phyloP scores from a whole-genome alignment of 2,113 vertebrate genomes.

The Centropus unirufus region DNA sequence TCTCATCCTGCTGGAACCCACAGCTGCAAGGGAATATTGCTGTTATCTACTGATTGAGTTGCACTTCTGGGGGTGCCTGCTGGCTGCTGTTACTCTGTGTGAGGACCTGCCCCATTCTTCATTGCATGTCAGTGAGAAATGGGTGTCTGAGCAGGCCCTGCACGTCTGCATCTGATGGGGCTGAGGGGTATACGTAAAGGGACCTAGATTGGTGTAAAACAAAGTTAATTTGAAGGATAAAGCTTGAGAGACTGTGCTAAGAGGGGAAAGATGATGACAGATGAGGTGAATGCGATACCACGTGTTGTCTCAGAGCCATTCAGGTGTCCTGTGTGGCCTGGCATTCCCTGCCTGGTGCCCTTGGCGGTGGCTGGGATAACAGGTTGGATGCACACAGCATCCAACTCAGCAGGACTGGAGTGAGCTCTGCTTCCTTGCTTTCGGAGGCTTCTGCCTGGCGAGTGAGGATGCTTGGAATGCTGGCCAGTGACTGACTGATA shows the following conservation, averaged over 20 bases:
- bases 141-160: not conserved
- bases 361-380: not conserved
- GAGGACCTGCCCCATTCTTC: not conserved
- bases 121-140: not conserved
- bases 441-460: not conserved
- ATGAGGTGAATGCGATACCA: not conserved
- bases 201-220: not conserved
- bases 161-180: accelerated
- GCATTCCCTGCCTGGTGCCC: not conserved
- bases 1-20: not conserved
- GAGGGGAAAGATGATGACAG: not conserved
- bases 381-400: not conserved
- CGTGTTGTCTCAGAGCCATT: accelerated
- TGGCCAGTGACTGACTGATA: not conserved
- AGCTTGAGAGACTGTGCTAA: not conserved
- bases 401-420: not conserved
- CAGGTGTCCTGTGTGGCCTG: not conserved
- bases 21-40: not conserved
- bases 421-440: not conserved
- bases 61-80: not conserved
- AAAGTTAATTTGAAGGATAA: not conserved
- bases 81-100: not conserved
- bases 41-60: not conserved
- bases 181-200: not conserved
- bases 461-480: not conserved